These are phyloP conservation scores for Triplophysa siluroides DNA, from an alignment of 2,113 vertebrate genomes.

Conservation along the genomic window DNA sequence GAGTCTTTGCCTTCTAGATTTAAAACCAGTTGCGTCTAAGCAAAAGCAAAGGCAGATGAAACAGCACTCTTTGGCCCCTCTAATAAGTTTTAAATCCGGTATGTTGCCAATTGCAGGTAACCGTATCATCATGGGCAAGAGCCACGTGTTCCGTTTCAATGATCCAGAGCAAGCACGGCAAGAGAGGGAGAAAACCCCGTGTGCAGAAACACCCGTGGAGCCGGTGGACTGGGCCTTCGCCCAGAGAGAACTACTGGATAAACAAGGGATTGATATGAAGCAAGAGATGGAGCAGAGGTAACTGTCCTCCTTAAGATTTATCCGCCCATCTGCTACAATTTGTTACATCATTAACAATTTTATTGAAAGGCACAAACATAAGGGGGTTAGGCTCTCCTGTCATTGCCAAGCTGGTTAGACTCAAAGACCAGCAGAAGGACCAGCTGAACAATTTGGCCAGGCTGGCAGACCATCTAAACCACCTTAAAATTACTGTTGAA, in stretches of 20 bases:
- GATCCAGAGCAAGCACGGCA: slow-evolving; percentile 96
- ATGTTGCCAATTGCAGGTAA: slow-evolving; percentile 76
- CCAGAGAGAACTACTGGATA: slow-evolving; percentile 94
- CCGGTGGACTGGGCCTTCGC: slow-evolving; percentile 97
- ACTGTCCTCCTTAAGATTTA: not conserved
- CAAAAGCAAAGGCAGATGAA: not conserved
- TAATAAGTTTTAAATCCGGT: not conserved
- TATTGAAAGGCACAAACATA: not conserved
- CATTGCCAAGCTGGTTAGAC: too few relatives aligned
- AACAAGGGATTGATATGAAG: slow-evolving; percentile 98
- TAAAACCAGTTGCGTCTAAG: not conserved
- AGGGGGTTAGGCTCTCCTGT: too few relatives aligned
- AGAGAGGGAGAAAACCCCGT: slow-evolving; percentile 91
- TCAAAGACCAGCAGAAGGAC: too few relatives aligned
- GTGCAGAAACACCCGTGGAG: slow-evolving; percentile 89
- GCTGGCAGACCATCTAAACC: not conserved
- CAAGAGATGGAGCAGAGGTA: slow-evolving; percentile 99
- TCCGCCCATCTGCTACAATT: not conserved
- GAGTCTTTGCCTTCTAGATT: slow-evolving; percentile 13
- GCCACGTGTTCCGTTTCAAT: slow-evolving; percentile 96
- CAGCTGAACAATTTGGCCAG: too few relatives aligned
- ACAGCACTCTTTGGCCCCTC: not conserved
- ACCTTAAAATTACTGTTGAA: not conserved
- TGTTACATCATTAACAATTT: not conserved
- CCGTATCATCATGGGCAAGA: slow-evolving; percentile 98